phyloP scores from a whole-genome alignment of 1,140 invertebrate genomes.

The Penaeus japonicus region DNA sequence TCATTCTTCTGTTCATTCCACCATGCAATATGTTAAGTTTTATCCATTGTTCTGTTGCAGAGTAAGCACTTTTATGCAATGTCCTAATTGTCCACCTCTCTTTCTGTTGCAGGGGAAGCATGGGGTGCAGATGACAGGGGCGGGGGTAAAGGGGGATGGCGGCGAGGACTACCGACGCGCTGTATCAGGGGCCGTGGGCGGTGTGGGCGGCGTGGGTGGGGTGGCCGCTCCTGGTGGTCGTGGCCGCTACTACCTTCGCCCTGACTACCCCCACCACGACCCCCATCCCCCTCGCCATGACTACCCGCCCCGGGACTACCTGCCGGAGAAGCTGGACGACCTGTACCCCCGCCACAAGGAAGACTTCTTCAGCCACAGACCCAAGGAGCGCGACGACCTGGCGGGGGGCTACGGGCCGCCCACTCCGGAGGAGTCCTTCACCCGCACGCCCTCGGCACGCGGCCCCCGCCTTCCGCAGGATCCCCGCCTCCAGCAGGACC shows the following conservation, averaged over 20 bases:
- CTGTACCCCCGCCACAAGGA: constrained; percentile 58
- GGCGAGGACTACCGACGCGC: constrained; percentile 53
- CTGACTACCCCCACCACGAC: constrained; percentile 56
- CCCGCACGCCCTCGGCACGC: constrained; percentile 43
- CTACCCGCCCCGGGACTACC: constrained; percentile 54
- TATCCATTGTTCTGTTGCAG: neutral
- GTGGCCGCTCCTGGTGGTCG: constrained; percentile 32
- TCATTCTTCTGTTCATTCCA: no score
- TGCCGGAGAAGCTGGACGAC: constrained; percentile 58
- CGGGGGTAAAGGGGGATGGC: constrained; percentile 52
- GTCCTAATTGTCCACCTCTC: neutral
- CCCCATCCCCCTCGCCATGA: constrained; percentile 52
- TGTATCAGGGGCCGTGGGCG: constrained; percentile 20
- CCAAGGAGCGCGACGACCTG: constrained; percentile 58
- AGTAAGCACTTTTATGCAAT: neutral
- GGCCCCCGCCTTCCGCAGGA: constrained; percentile 31
- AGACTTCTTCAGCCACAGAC: constrained; percentile 54
- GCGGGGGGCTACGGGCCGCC: constrained; percentile 38
- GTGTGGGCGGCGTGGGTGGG: neutral
- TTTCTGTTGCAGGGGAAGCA: constrained; percentile 54
- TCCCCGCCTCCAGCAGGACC: constrained; percentile 30
- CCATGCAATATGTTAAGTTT: no score
- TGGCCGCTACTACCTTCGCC: constrained; percentile 55
- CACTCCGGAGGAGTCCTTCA: constrained; percentile 56
- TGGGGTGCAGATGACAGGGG: constrained; percentile 59